Base-by-base conservation (phyloP, 2,888 invertebrate genomes). In the Abrostola tripartita region DNA sequence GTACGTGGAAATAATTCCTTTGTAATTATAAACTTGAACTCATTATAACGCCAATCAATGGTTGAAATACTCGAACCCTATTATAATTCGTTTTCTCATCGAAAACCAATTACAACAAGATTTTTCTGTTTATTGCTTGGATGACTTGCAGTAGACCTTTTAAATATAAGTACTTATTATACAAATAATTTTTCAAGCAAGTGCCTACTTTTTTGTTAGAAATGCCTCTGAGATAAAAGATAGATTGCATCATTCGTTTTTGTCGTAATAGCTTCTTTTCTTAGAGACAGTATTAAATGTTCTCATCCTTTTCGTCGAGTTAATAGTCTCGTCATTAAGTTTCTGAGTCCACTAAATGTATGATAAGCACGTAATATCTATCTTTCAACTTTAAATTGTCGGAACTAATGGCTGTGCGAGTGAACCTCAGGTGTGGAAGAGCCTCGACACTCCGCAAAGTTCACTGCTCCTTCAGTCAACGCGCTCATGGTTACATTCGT, bases 371-470 rank as follows among this genome's bases (percentile, higher is more conserved):
- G 80, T 87, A 88, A 87, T 89, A 88, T 85, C 81, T 88, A 88
- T 88, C 88, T 88, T 76, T 74, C 79, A 85, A 87, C 87, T 88
- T 88, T 88, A 90, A 89, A 88, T 85, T 87, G 85, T 89, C 82
- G 85, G 87, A 91, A 89, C 88, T 90, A 92, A 93, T 91, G 88
- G 85, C 76, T 87, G 87, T 90, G 91, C 88, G 89, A 90, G 90
- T 90, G 87, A 91, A 90, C 88, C 88, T 88, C 90, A 93, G 92
- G 92, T 92, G 92, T 88, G 86, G 90, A 88, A 86, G 86, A 85
- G 81, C 81, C 85, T 86, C 86, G 83, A 77, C 86, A 86, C 89
- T 90, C 85, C 83, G 85, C 89, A 92, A 92, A 93, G 93, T 93
- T 93, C 93, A 93, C 86, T 93, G 93, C 90, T 92, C 93, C 90